Base-by-base conservation (phyloP, 2,797 vertebrate species). In the Diplodus puntazzo region DNA sequence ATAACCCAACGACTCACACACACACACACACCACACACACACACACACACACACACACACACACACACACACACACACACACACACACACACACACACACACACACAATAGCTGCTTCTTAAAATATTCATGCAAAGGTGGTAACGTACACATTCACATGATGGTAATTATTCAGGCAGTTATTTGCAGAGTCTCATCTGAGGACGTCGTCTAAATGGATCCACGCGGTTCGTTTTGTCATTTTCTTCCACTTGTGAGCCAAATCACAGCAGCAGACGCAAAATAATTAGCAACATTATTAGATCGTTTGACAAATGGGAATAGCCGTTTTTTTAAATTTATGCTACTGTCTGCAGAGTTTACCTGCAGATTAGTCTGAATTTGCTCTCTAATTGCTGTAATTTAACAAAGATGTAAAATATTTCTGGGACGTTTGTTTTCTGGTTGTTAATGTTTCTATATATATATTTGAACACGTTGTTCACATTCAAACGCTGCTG, bases 401-500 rank as follows among this genome's bases (percentile, higher is more conserved):
- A 71, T 83, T 81, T 57, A 76, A 46, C 17, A 66, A 61, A 70
- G 50, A 73, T 63, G 23, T 71, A 13, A 68, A 76, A 69, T 54
- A 67, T 69, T 74, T 43, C 34, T 53, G 54, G 25, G 34, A 49
- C 74, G 60, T 87, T 85, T 85, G 72, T 87, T 86, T 88, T 73
- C 70, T 25, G 77, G 49, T 82, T 83, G 54, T 73, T 75, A 78
- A 34, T 64, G 20, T 80, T 69, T 85, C 70, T 75, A 55, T 70
- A 68, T 81, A 64, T 78, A 81, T 78, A 81, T 85, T 85, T 86
- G 73, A 80, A 83, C 79, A 48, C 21, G n/a, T 52, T 43, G 45
- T 65, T 76, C 61, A 57, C 55, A 62, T 27, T 34, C 50, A 74
- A 77, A 76, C 63, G 72, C 69, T 71, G 63, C 59, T 43, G 59